Percentiles rank a stretch among this genome's conserved stretches.
phyloP scores from a whole-genome alignment of 2,797 vertebrate genomes.

The Myotis planiceps region DNA sequence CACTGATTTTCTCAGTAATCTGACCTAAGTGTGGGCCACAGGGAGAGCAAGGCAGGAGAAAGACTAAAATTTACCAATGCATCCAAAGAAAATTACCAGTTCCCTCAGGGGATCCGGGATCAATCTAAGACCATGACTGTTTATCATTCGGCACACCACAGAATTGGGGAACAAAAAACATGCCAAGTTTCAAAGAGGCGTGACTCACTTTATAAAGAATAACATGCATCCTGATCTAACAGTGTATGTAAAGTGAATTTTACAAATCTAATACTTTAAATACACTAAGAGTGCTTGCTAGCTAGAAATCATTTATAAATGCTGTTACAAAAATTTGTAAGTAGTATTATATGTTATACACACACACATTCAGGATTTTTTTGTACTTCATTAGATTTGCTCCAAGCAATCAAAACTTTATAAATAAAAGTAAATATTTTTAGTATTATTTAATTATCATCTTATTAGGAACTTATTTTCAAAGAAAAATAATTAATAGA shows the following conservation, averaged over 20 bases:
- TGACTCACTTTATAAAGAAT: neutral
- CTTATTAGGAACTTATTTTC: conserved; percentile 15
- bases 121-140: neutral
- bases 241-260: conserved; percentile 4
- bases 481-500: neutral
- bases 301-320: conserved; percentile 38
- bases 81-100: neutral
- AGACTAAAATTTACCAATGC: neutral
- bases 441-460: conserved; percentile 32
- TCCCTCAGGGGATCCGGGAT: neutral
- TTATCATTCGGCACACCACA: conserved; percentile 36
- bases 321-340: neutral
- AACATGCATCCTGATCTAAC: neutral
- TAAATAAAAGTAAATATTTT: conserved; percentile 10
- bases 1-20: conserved; percentile 63
- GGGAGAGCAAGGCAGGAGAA: neutral
- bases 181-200: neutral
- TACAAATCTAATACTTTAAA: conserved; percentile 47
- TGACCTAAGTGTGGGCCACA: conserved; percentile 36
- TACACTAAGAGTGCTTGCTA: neutral
- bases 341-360: neutral
- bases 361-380: neutral
- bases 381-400: neutral
- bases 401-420: conserved; percentile 46
- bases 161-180: neutral